These are phyloP conservation scores for Heterohyrax brucei DNA, from an alignment of 2,797 vertebrate species.

Conservation along the genomic window DNA sequence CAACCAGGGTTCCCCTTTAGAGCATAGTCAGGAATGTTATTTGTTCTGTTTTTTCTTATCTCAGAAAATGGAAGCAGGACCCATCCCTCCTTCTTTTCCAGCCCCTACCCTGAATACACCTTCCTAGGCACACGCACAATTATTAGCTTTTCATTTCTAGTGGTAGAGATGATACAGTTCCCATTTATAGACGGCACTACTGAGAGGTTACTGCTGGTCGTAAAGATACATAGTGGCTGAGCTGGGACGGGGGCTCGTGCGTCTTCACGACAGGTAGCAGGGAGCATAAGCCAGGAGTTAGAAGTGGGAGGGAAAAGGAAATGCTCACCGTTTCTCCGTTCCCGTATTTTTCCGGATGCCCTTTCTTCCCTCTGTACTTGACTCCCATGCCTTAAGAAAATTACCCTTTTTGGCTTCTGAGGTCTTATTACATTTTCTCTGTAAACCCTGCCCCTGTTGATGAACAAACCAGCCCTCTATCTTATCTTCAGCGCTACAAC, in stretches of 20 bases:
- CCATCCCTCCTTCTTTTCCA: background rate
- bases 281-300: background rate
- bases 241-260: background rate
- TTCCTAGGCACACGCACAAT: background rate
- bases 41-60: background rate
- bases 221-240: background rate
- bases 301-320: background rate
- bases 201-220: background rate
- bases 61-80: background rate
- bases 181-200: background rate
- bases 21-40: background rate
- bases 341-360: background rate
- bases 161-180: background rate
- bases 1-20: too few relatives aligned
- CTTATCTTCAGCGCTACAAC: background rate
- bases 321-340: background rate
- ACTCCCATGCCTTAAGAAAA: conserved; percentile 32
- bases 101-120: background rate
- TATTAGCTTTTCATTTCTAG: background rate
- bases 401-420: background rate
- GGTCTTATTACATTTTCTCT: background rate
- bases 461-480: background rate
- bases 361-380: background rate
- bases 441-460: background rate
- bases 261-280: background rate